Base-by-base conservation (phyloP, 2,888 invertebrate genomes). In the Drosophila neotestacea region DNA sequence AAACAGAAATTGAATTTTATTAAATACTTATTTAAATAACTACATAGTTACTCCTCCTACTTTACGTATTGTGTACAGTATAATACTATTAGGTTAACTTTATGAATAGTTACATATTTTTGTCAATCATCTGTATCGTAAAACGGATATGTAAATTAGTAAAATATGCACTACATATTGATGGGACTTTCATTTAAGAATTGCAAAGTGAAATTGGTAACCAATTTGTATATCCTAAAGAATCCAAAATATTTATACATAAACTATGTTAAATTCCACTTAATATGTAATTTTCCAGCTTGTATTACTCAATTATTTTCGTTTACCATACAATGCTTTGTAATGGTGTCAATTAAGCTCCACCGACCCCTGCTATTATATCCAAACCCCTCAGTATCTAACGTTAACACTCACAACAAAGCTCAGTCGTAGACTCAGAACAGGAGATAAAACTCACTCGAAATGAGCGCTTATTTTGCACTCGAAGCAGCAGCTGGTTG, bases 391-490 rank as follows among this genome's bases (percentile, higher is more conserved):
- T 36, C 27, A 38, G 34, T 54, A 22, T 10, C 27, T 28, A n/a
- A 10, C 13, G n/a, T 34, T 44, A 6, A 4, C 47, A 78, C 82
- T 78, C 82, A 78, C 61, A 81, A 73, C 79, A 78, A 52, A 36
- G 36, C 68, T 59, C 52, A 51, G 36, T 2, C 5, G 28, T 32
- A 28, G 28, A 4, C n/a, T 39, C 47, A 50, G 22, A 63, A 28
- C 22, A 11, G 16, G n/a, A 46, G 34, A 50, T 34, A 38, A 66
- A 46, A 81, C 60, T 60, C 74, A 73, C 65, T 79, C 58, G 54
- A 47, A 16, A n/a, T 52, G 28, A 7, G 39, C 48, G 38, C 22
- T 9, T n/a, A 11, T 56, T 70, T 72, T 83, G 84, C 84, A 68
- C 63, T 68, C 86, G 69, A 30, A 46, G 39, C 44, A 34, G 22